Evolutionary conservation across 2,888 invertebrate species (phyloP).

Genomic region (Himalopsyche japonica): DNA sequence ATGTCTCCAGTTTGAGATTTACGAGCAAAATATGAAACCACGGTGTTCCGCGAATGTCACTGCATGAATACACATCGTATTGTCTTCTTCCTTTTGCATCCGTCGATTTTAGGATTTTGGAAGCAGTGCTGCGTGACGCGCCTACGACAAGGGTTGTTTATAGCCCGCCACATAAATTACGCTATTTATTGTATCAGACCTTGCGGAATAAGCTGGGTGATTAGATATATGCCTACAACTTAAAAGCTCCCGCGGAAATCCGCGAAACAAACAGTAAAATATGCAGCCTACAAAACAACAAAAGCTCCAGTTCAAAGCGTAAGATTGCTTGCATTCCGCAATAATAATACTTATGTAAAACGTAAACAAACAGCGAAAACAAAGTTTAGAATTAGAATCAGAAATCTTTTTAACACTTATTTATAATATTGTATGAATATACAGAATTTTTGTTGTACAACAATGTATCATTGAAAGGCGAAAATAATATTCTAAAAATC

Average conservation of each 20-base stretch:
- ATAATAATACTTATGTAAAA: no score
- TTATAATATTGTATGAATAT: no score
- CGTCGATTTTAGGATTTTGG: not conserved
- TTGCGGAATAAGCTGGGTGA: constrained; percentile 14
- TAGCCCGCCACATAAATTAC: constrained; percentile 24
- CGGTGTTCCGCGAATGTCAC: not conserved
- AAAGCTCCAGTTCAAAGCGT: not conserved
- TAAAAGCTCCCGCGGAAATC: not conserved
- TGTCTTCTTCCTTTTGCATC: not conserved
- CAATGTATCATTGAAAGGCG: no score
- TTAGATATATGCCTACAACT: not conserved
- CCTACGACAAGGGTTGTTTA: constrained; percentile 25
- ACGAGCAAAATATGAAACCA: not conserved
- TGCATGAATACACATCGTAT: not conserved
- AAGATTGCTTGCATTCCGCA: not conserved
- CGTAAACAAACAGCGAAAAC: no score
- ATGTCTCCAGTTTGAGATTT: no score
- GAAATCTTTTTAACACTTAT: no score
- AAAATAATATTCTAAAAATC: no score
- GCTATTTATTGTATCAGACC: constrained; percentile 14
- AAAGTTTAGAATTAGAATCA: no score
- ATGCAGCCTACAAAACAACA: not conserved
- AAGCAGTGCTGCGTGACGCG: constrained; percentile 8
- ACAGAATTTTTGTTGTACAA: no score
- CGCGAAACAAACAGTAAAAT: not conserved